These are phyloP conservation scores for Pachymerium ferrugineum DNA, from an alignment of 2,888 invertebrate species.

Conservation along the genomic window DNA sequence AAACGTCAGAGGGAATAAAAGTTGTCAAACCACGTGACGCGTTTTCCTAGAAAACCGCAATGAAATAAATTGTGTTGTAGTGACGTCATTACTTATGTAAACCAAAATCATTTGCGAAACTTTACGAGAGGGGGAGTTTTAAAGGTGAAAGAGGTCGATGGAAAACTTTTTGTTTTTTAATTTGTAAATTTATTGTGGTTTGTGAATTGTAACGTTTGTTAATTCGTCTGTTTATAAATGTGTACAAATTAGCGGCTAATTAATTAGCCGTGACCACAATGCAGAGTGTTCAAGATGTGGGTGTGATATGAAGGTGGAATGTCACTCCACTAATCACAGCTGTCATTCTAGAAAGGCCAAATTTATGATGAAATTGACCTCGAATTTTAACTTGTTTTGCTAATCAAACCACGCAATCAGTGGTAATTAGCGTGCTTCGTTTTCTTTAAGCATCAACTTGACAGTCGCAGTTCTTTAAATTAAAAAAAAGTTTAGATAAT, in stretches of 20 bases:
- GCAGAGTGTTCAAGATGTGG: background rate
- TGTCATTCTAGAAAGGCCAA: background rate
- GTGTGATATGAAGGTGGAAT: constrained; percentile 1
- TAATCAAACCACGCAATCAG: background rate
- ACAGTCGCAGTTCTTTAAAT: too few species aligned
- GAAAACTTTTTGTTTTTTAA: too few species aligned
- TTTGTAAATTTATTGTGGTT: too few species aligned
- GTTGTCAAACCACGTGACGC: background rate
- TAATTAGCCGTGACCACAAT: background rate
- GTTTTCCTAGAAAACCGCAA: background rate
- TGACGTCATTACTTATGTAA: background rate
- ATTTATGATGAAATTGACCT: constrained; percentile 14
- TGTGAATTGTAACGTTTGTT: too few species aligned
- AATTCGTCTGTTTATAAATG: background rate
- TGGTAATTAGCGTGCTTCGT: background rate
- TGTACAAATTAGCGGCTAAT: background rate
- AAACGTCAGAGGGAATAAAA: background rate
- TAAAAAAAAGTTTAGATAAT: too few species aligned
- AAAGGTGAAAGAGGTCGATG: too few species aligned
- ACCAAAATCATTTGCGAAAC: too few species aligned
- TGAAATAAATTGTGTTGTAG: background rate
- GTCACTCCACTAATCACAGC: background rate
- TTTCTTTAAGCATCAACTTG: background rate
- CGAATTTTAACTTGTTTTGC: constrained; percentile 1
- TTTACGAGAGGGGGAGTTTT: too few species aligned